phyloP scores from a whole-genome alignment of 2,113 vertebrate genomes.

The Suncus etruscus region DNA sequence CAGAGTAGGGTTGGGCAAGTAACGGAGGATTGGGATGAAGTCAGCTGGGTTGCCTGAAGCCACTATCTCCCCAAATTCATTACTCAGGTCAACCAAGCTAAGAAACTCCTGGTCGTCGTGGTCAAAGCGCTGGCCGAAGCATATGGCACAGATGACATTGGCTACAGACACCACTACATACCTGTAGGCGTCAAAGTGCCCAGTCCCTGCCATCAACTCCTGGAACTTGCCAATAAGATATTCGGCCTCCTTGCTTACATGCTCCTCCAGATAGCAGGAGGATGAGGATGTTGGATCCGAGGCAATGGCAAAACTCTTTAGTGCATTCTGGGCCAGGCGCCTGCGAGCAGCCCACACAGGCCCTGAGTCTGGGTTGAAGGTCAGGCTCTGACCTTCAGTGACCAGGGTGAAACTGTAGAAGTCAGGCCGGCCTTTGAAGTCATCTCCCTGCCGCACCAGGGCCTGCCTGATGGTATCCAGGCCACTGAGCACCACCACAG shows the following conservation, averaged over 20 bases:
- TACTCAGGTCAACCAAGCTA: conserved; percentile 86
- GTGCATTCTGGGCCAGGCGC: conserved; percentile 90
- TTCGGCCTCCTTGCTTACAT: conserved; percentile 89
- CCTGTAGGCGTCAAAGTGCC: conserved; percentile 90
- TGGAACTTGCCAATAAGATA: conserved; percentile 86
- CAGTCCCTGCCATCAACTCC: conserved; percentile 83
- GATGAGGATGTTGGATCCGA: conserved; percentile 78
- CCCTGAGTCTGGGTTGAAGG: conserved; percentile 89
- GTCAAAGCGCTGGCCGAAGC: conserved; percentile 91
- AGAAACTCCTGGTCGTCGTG: conserved; percentile 91
- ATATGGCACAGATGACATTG: conserved; percentile 94
- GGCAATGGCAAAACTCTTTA: conserved; percentile 89
- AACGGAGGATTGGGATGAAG: conserved; percentile 92
- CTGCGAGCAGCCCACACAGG: conserved; percentile 89
- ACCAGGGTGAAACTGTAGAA: conserved; percentile 88
- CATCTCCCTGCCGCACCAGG: conserved; percentile 92
- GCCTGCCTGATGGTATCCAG: conserved; percentile 91
- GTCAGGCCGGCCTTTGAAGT: conserved; percentile 93
- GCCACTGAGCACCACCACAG: conserved; percentile 93
- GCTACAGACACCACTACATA: conserved; percentile 92
- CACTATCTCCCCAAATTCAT: conserved; percentile 89
- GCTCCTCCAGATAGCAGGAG: conserved; percentile 92
- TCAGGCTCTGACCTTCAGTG: conserved; percentile 88
- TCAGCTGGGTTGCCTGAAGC: conserved; percentile 90
- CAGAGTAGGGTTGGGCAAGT: conserved; percentile 89